Conservation (phyloP, 2,797 vertebrate genomes). For the Lateolabrax maculatus region DNA sequence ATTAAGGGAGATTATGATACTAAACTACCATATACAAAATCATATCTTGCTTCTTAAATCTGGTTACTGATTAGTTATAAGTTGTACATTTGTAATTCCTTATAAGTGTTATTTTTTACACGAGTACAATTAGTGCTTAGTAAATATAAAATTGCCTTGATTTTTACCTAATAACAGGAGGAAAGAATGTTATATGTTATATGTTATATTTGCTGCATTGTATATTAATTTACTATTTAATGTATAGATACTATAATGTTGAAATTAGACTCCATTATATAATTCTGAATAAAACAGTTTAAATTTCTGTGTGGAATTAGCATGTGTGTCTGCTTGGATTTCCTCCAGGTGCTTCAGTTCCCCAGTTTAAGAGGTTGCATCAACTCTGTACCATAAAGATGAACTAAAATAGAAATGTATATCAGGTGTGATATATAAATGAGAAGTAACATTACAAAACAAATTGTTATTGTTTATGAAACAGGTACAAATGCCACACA, state of each 20-base stretch:
- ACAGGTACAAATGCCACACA: background rate
- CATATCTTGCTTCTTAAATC: no score
- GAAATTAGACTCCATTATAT: no score
- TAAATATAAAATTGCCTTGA: background rate
- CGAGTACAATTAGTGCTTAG: background rate
- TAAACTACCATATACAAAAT: background rate
- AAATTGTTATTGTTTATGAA: background rate
- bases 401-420: background rate
- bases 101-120: background rate
- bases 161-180: background rate
- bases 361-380: background rate
- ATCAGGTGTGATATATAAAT: background rate
- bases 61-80: background rate
- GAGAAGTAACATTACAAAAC: background rate
- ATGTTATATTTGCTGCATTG: no score
- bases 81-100: background rate
- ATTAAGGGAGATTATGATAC: background rate
- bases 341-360: no score
- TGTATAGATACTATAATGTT: no score
- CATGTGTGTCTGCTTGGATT: no score
- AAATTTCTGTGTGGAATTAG: no score
- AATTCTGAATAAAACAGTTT: no score
- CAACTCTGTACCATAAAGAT: background rate
- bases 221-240: no score
- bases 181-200: no score